Percentiles rank a stretch among this genome's conserved stretches.
phyloP scores from a whole-genome alignment of 2,113 vertebrate genomes.

The Sceloporus undulatus region DNA sequence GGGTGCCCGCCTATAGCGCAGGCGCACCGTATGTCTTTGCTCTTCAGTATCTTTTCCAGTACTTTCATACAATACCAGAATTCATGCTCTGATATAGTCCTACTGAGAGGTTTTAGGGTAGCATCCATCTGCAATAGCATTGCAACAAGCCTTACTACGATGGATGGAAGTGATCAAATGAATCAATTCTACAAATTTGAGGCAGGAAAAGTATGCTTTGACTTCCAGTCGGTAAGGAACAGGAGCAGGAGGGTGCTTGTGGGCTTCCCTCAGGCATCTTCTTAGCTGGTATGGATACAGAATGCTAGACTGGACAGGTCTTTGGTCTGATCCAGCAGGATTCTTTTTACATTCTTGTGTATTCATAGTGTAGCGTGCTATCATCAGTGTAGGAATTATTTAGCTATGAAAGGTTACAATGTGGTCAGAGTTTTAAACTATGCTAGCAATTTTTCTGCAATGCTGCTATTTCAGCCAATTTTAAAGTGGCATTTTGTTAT shows the following conservation, averaged over 20 bases:
- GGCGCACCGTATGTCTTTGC: no score
- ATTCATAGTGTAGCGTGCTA: not conserved
- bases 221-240: not conserved
- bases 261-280: not conserved
- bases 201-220: not conserved
- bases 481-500: slow-evolving; percentile 22
- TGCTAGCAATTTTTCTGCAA: not conserved
- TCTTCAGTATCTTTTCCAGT: no score
- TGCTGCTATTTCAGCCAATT: slow-evolving; percentile 21
- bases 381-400: not conserved
- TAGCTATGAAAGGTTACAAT: slow-evolving; percentile 2
- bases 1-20: no score
- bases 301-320: not conserved
- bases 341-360: not conserved
- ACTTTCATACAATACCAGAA: not conserved
- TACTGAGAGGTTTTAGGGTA: not conserved
- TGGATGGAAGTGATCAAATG: not conserved
- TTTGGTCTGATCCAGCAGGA: not conserved
- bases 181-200: not conserved
- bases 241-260: not conserved
- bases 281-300: not conserved
- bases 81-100: not conserved
- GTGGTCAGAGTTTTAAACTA: not conserved
- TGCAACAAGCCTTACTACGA: not conserved
- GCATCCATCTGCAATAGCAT: not conserved